Evolutionary conservation across 2,888 invertebrate genomes (phyloP).

Genomic region (Zeuzera pyrina): DNA sequence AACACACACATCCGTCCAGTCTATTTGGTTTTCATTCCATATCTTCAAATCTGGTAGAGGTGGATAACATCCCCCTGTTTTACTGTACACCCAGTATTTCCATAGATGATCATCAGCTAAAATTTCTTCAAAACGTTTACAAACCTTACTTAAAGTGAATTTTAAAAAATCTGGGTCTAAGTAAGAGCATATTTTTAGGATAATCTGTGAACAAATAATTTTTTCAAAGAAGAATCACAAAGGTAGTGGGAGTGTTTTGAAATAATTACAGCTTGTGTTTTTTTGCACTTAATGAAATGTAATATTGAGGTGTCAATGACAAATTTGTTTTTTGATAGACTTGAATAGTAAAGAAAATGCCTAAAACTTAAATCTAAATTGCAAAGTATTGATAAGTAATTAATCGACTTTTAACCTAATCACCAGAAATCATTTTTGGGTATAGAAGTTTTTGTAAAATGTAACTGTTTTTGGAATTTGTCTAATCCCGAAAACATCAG

Average conservation of each 20-base stretch:
- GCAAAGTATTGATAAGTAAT: too few species aligned
- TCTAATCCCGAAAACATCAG: too few species aligned
- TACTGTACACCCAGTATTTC: conserved; percentile 65
- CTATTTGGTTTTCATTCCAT: conserved; percentile 49
- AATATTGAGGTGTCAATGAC: too few species aligned
- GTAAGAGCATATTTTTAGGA: conserved; percentile 74
- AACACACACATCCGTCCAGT: conserved; percentile 74
- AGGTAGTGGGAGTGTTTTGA: neutral
- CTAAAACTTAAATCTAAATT: neutral
- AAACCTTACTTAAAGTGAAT: conserved; percentile 65
- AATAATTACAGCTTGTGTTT: neutral
- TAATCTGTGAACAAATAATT: conserved; percentile 54
- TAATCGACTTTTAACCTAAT: too few species aligned
- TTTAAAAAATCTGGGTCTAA: conserved; percentile 71
- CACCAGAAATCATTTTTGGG: too few species aligned
- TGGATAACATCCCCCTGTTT: conserved; percentile 46
- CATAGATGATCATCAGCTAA: conserved; percentile 70
- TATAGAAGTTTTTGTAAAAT: too few species aligned
- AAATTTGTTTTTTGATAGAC: neutral
- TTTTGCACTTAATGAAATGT: neutral
- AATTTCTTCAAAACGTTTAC: conserved; percentile 70
- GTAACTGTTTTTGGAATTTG: too few species aligned
- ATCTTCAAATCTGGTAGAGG: conserved; percentile 43
- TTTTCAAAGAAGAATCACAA: neutral
- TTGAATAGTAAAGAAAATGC: conserved; percentile 2